Evolutionary conservation across 2,113 vertebrate genomes (phyloP), one percentile per base, ranked within the genome.

Genomic region (Pteronura brasiliensis): DNA sequence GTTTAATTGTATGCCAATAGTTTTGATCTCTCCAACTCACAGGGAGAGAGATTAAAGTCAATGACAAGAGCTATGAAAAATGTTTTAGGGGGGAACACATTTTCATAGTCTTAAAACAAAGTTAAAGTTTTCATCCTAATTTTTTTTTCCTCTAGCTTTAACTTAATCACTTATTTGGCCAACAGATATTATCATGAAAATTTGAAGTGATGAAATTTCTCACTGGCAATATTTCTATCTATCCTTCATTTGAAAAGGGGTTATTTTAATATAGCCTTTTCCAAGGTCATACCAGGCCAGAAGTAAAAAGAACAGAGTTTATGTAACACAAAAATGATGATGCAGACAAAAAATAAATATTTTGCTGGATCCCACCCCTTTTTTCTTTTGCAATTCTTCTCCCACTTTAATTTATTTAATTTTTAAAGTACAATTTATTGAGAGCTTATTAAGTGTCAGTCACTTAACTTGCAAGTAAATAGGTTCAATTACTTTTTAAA

Each of bases 21-120:
- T 88, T 92, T 92, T 92, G 44, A n/a, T 89, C 61, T 94, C 92
- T 83, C 36, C 67, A 86, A n/a, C 31, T 96, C 44, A 76, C 42
- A 74, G 34, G 36, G n/a, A 89, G 80, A 88, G 36, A 21, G 12
- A 89, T 85, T 83, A 65, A 88, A 92, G 36, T 79, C 42, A 94
- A 92, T 92, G 47, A 25, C 23, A 59, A 59, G 21, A 59, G 23
- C 57, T 59, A 23, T 59, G 57, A 59, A 59, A 59, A 25, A 59
- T 8, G 23, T 25, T 59, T 59, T 59, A 23, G 57, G 57, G 8
- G 8, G 57, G 57, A 8, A 9, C 23, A 59, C 57, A 59, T 25
- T 59, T 59, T 59, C 57, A 25, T 59, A 59, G 57, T 59, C 57
- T 59, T 59, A 59, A 59, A 25, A 59, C 57, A 59, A 59, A 59